phyloP scores from a whole-genome alignment of 1,140 invertebrate species.

The Pseudomyrmex gracilis region DNA sequence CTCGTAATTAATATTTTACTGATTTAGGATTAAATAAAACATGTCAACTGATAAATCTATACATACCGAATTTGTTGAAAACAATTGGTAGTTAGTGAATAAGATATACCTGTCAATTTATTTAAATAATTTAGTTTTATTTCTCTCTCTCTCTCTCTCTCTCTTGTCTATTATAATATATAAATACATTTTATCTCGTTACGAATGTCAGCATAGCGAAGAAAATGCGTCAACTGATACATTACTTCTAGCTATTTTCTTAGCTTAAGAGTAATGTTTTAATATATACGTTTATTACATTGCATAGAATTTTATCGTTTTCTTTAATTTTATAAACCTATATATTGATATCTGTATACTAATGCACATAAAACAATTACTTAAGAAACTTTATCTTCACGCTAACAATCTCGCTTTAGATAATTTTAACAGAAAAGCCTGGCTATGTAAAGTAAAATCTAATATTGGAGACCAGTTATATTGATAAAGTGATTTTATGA shows the following conservation, averaged over 20 bases:
- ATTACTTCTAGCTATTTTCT: background rate
- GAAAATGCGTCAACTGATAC: background rate
- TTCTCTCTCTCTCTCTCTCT: background rate
- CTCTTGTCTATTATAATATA: too few relatives aligned
- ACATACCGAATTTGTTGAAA: too few relatives aligned
- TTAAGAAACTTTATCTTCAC: conserved; percentile 7
- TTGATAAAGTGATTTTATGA: too few relatives aligned
- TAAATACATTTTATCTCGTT: conserved; percentile 17
- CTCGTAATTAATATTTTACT: too few relatives aligned
- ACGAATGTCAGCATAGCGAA: background rate
- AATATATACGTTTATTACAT: background rate
- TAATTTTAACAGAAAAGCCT: background rate
- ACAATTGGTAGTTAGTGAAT: background rate
- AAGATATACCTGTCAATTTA: background rate
- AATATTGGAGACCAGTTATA: background rate
- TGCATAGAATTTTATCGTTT: background rate
- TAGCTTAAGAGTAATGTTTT: too few relatives aligned
- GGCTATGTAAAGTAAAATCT: background rate
- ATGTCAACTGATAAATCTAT: too few relatives aligned
- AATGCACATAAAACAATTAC: background rate
- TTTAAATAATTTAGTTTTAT: background rate
- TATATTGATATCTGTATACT: too few relatives aligned
- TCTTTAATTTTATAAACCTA: background rate
- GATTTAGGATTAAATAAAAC: too few relatives aligned
- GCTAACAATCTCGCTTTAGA: conserved; percentile 22